Conservation (phyloP, 2,113 vertebrate genomes). For the Galeopterus variegatus region DNA sequence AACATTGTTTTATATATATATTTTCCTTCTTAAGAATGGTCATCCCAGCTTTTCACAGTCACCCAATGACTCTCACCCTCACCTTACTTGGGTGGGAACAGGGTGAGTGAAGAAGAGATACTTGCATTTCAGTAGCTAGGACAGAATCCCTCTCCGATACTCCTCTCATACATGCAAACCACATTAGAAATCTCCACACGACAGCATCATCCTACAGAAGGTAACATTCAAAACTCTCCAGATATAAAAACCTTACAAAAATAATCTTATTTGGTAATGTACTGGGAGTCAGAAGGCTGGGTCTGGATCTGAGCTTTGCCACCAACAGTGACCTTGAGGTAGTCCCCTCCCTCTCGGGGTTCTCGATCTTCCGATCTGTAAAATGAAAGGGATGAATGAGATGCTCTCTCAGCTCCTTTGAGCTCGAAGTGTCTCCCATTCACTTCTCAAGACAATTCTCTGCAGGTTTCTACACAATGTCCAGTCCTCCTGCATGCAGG, state of each 20-base stretch:
- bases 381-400: neutral
- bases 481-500: neutral
- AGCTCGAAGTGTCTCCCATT: neutral
- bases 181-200: neutral
- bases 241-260: neutral
- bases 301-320: neutral
- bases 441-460: neutral
- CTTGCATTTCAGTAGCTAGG: neutral
- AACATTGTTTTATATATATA: neutral
- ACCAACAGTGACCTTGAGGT: neutral
- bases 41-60: neutral
- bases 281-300: neutral
- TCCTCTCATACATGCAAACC: neutral
- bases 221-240: neutral
- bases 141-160: neutral
- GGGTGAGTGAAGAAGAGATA: neutral
- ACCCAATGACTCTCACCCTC: neutral
- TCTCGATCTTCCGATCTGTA: neutral
- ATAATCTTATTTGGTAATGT: neutral
- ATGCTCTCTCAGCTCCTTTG: neutral
- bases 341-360: neutral
- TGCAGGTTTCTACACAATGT: neutral
- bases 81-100: neutral
- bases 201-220: neutral
- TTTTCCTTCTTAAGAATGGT: neutral